A percentile compares a stretch with the other conserved stretches of the same genome.
Conservation (phyloP, 2,888 invertebrate genomes). For the Operophtera brumata region DNA sequence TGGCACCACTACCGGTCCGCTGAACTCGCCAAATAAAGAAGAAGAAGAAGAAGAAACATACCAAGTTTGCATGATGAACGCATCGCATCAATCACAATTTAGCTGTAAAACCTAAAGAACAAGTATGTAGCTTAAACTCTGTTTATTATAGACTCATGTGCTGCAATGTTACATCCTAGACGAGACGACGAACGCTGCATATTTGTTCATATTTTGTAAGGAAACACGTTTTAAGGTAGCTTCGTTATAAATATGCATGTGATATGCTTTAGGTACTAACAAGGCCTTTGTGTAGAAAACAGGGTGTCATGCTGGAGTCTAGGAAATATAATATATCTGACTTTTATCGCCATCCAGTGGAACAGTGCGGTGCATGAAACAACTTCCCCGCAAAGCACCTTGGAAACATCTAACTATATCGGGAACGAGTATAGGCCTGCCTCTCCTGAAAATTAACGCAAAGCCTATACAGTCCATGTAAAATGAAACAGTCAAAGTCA, state of each 20-base stretch:
- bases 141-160: conserved; percentile 1
- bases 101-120: no score
- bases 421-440: no score
- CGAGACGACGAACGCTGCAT: conserved; percentile 35
- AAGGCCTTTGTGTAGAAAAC: neutral
- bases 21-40: no score
- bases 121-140: neutral
- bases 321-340: neutral
- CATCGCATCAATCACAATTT: no score
- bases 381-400: no score
- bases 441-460: no score
- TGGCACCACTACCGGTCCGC: no score
- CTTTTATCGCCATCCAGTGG: neutral
- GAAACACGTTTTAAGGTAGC: conserved; percentile 7
- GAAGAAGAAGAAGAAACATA: no score
- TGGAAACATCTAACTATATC: no score
- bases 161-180: conserved; percentile 35
- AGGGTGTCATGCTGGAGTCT: neutral
- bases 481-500: no score
- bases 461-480: no score
- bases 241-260: conserved; percentile 18
- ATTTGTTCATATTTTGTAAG: conserved; percentile 22
- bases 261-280: conserved; percentile 7
- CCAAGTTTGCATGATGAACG: no score
- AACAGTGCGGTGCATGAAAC: neutral